Base-by-base conservation (phyloP, 2,888 invertebrate genomes). In the Melanophora roralis region DNA sequence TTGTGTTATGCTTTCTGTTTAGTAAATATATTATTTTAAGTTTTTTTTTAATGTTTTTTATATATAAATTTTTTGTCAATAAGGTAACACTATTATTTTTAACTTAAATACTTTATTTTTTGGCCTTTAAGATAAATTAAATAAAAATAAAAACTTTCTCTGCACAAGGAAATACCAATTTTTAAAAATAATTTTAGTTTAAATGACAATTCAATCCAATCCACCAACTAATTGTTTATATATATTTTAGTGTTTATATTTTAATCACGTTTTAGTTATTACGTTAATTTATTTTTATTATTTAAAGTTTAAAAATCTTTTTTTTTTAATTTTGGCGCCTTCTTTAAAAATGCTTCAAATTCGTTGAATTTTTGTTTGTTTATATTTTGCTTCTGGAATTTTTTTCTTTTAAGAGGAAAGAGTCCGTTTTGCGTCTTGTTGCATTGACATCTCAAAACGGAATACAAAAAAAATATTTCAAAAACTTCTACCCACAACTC, bases 401-500 rank as follows among this genome's bases (percentile, higher is more conserved):
- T 36, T 38, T 34, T 27, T 62, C 11, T 43, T 60, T 27, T 27
- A 3, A 27, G 27, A 27, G 6, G 3, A 27, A 36, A 47, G 77
- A 57, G 82, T 82, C 85, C 82, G 85, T 86, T 82, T 83, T 86
- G 87, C 88, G 89, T 89, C 88, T 86, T 86, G 86, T 85, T 88
- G 88, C 87, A 88, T 86, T 86, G 87, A 87, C 86, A 87, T 88
- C 87, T 86, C 86, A 85, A 87, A 86, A 86, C 86, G 86, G 88
- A 88, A 88, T 89, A 89, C 86, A 80, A 80, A 78, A 76, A 80
- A 76, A 80, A 76, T 72, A 59, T 86, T 87, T 86, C 86, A 85
- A 88, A 86, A 88, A 87, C 87, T 87, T 83, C 88, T 85, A 83
- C 76, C 76, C 78, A 80, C 80, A 80, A 80, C 76, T 76, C 55